phyloP scores from a whole-genome alignment of 2,888 invertebrate genomes.

The Ormyrus rosae region DNA sequence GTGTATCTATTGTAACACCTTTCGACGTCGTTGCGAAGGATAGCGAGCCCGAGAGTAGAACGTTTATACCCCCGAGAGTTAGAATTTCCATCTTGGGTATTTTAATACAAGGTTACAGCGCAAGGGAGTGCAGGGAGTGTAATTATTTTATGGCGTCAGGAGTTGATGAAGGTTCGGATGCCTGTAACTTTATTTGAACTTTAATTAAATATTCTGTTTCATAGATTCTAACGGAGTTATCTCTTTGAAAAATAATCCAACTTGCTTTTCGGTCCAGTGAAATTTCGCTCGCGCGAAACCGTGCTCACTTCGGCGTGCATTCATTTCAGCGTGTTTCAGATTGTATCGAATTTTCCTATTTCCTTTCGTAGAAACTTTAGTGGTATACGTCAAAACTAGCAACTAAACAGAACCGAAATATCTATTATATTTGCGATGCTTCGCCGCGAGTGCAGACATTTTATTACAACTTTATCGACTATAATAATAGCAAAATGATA shows the following conservation, averaged over 20 bases:
- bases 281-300: too few relatives aligned
- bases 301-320: too few relatives aligned
- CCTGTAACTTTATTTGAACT: not conserved
- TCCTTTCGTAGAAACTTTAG: too few relatives aligned
- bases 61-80: not conserved
- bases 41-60: not conserved
- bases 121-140: not conserved
- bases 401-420: not conserved
- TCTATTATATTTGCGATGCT: slow-evolving; percentile 4
- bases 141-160: slow-evolving; percentile 14
- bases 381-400: not conserved
- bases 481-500: not conserved
- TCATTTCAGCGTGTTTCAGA: too few relatives aligned
- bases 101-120: not conserved
- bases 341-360: too few relatives aligned
- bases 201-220: not conserved
- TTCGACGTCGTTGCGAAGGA: not conserved
- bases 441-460: not conserved
- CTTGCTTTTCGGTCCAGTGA: too few relatives aligned
- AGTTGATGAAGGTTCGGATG: slow-evolving; percentile 10
- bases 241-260: too few relatives aligned
- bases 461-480: slow-evolving; percentile 21
- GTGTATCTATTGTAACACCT: too few relatives aligned
- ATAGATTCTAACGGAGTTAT: too few relatives aligned
- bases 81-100: not conserved